These are phyloP conservation scores for Clivina fossor DNA, from an alignment of 2,888 invertebrate genomes.

Conservation along the genomic window DNA sequence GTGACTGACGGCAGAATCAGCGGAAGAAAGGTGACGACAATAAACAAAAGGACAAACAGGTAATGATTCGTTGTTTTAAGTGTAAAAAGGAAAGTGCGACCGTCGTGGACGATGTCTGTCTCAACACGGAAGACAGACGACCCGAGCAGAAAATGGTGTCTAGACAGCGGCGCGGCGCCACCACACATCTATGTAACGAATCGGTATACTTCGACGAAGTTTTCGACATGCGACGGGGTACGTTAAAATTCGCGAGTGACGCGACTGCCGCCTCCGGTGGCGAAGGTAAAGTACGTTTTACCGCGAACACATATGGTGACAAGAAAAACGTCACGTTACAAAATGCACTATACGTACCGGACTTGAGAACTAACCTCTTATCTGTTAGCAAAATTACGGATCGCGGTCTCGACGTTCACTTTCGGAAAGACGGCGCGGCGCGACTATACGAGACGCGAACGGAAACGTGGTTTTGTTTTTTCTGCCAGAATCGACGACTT, in stretches of 20 bases:
- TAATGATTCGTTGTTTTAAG: constrained; percentile 1
- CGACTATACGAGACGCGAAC: constrained; percentile 12
- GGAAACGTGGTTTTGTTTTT: not conserved
- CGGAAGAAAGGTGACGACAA: constrained; percentile 2
- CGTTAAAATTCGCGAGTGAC: constrained; percentile 29
- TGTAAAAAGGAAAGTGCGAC: constrained; percentile 11
- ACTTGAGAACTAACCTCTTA: constrained; percentile 15
- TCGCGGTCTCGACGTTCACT: constrained; percentile 13
- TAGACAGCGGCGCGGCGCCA: constrained; percentile 36
- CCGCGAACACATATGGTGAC: not conserved
- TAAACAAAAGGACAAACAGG: constrained; percentile 5
- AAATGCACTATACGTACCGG: constrained; percentile 26
- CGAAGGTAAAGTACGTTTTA: constrained; percentile 20
- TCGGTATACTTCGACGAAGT: constrained; percentile 22
- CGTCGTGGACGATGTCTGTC: not conserved
- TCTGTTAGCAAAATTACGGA: constrained; percentile 23
- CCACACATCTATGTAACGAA: constrained; percentile 33
- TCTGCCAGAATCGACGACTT: not conserved
- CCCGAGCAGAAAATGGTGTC: constrained; percentile 23
- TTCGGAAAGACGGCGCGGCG: constrained; percentile 1
- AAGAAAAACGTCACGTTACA: constrained; percentile 9
- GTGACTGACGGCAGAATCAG: too few relatives aligned
- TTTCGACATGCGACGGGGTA: not conserved
- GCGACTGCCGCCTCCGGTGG: constrained; percentile 11
- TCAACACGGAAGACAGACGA: not conserved